Evolutionary conservation across 2,797 vertebrate genomes (phyloP), one percentile per base, ranked within the genome.

Genomic region (Pseudochromis fuscus): DNA sequence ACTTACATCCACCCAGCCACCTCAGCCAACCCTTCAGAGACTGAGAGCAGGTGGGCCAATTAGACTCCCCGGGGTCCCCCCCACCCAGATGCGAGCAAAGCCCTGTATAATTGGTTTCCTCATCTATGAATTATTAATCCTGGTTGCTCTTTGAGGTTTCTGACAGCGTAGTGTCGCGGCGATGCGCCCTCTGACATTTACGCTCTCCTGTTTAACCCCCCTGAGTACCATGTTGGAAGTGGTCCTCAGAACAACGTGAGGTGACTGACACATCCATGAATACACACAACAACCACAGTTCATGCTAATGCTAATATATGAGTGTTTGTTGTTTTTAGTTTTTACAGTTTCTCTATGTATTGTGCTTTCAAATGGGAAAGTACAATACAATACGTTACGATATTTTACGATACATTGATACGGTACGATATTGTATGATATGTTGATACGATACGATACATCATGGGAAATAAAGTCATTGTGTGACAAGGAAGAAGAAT

Each of bases 121-220:
- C 79, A 87, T 91, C 84, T 82, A 93, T 95, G 91, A 95, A 95
- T 95, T 94, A 95, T 95, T 92, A 92, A 95, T 91, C 83, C 73
- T 10, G 50, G 58, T 72, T 76, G 31, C 59, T 87, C 82, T 88
- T 88, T 81, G 79, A 90, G 87, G 85, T 49, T 82, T 77, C 62
- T 84, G 83, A 81, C 81, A 69, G 65, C 40, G 25, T 25, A 15
- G 31, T 67, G 76, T 79, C 58, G 13, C 46, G 85, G 77, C 84
- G 79, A 59, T 11, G 56, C 3, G 23, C 71, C 80, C 84, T 40
- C 50, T 81, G 88, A 91, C 84, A 85, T 25, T 24, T n/a, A 64
- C 30, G 38, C 75, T n/a, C 15, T 72, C 35, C 67, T 68, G 68
- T 75, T 88, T 82, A 81, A 87, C 76, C 71, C 81, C 69, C 45